Conservation (phyloP, 1,140 invertebrate genomes). For the Oncopeltus fasciatus region DNA sequence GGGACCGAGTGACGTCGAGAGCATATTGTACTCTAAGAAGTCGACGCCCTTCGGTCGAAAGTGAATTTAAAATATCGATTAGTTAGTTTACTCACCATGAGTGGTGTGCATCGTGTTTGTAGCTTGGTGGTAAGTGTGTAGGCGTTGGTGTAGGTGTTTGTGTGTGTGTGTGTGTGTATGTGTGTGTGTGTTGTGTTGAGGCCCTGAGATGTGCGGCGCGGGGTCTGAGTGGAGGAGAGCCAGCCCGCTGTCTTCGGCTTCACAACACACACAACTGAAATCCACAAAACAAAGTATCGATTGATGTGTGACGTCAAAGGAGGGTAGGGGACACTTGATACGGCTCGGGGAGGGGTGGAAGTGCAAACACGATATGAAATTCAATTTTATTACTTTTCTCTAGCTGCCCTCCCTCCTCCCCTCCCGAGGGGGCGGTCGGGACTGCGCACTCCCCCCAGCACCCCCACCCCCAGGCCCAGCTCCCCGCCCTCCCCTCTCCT, state of each 20-base stretch:
- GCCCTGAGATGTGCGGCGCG: background rate
- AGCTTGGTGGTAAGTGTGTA: too few species aligned
- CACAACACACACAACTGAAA: slow-evolving; percentile 18
- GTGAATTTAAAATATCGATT: slow-evolving; percentile 8
- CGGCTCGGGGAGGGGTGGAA: slow-evolving; percentile 18
- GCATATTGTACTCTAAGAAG: background rate
- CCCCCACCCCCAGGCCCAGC: background rate
- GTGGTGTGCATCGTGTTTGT: slow-evolving; percentile 3
- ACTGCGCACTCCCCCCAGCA: slow-evolving; percentile 5
- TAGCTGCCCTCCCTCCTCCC: slow-evolving; percentile 17
- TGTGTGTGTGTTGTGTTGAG: background rate
- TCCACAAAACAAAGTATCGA: slow-evolving; percentile 22
- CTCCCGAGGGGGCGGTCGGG: background rate
- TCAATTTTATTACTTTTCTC: slow-evolving; percentile 26
- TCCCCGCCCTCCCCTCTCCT: background rate
- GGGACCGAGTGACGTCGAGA: background rate
- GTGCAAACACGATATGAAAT: slow-evolving; percentile 26
- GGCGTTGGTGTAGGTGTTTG: background rate
- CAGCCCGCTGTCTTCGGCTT: background rate
- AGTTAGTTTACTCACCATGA: background rate
- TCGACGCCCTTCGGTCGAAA: slow-evolving; percentile 1
- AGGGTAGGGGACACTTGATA: slow-evolving; percentile 19
- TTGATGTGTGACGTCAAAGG: slow-evolving; percentile 19
- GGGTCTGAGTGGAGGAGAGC: background rate
- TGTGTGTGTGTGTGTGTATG: background rate